Base-by-base conservation (phyloP, 2,797 vertebrate species). In the Brotula barbata region DNA sequence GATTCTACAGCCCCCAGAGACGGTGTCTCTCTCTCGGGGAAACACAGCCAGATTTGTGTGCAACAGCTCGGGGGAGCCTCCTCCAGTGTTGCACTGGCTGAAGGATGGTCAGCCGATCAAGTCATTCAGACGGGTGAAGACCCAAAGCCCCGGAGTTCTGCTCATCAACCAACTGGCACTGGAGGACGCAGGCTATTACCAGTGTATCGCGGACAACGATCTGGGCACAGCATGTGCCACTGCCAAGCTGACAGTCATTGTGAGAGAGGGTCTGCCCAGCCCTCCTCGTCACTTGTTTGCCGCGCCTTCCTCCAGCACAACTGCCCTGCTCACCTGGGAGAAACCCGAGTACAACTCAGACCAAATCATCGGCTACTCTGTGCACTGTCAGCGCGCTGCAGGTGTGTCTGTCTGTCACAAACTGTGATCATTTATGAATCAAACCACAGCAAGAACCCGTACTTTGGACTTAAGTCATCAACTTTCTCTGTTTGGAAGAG, bases 321-420 rank as follows among this genome's bases (percentile, higher is more conserved):
- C 92, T 0, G 93, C 95, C 64, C 83, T 95, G 8, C 92, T 99
- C 57, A 91, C 90, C 73, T 99, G 97, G 97, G 94, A 95, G 69
- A 90, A 93, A 46, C 96, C 97, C 0, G 94, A 97, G 71, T 83
- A 93, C 89, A 95, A 98, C 90, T 93, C 94, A 0, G 94, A 98
- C 72, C 94, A 95, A 88, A 95, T 99, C 85, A 98, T 99, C 0
- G 97, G 96, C 69, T 99, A 97, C 88, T 98, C 97, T 0, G 90
- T 99, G 7, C 97, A 99, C 84, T 99, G 94, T 86, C 95, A 98
- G 68, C 91, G 91, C 2, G 88, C 94, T 5, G 81, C 92, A 72
- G 95, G 97, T 85, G 19, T 22, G 54, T 60, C 3, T 64, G 2
- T n/a, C n/a, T n/a, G n/a, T n/a, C n/a, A n/a, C n/a, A n/a, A n/a